A percentile compares a stretch with the other conserved stretches of the same genome.
Conservation (phyloP, 2,888 invertebrate genomes). For the Troides aeacus region DNA sequence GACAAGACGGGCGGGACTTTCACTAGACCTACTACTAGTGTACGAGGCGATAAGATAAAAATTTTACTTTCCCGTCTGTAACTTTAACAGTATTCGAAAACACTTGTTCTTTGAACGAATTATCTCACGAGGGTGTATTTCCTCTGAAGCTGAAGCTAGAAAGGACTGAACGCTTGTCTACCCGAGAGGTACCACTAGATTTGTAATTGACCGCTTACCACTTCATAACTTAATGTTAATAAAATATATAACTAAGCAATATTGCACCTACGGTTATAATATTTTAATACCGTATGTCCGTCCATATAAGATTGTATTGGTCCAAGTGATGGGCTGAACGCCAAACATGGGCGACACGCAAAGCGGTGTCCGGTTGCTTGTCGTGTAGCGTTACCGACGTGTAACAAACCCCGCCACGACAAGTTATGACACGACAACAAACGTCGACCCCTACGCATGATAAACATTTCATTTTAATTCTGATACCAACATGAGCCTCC, state of each 20-base stretch:
- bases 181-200: too few species aligned
- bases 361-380: slow-evolving; percentile 66
- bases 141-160: too few species aligned
- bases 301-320: neutral
- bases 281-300: slow-evolving; percentile 1
- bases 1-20: too few species aligned
- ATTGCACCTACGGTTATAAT: neutral
- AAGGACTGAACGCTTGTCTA: too few species aligned
- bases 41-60: too few species aligned
- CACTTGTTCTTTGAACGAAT: too few species aligned
- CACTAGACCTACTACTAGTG: too few species aligned
- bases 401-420: slow-evolving; percentile 60
- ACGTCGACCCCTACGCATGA: slow-evolving; percentile 54
- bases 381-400: slow-evolving; percentile 58
- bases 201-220: too few species aligned
- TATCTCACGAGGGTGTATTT: too few species aligned
- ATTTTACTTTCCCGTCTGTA: too few species aligned
- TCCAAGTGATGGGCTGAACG: slow-evolving; percentile 27
- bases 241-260: neutral
- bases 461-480: slow-evolving; percentile 55
- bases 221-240: neutral
- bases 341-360: slow-evolving; percentile 56
- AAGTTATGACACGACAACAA: slow-evolving; percentile 72
- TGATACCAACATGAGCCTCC: slow-evolving; percentile 40
- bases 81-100: too few species aligned